phyloP scores from a whole-genome alignment of 37 sponge, comb jelly and placozoan species.

The Ianthella basta region DNA sequence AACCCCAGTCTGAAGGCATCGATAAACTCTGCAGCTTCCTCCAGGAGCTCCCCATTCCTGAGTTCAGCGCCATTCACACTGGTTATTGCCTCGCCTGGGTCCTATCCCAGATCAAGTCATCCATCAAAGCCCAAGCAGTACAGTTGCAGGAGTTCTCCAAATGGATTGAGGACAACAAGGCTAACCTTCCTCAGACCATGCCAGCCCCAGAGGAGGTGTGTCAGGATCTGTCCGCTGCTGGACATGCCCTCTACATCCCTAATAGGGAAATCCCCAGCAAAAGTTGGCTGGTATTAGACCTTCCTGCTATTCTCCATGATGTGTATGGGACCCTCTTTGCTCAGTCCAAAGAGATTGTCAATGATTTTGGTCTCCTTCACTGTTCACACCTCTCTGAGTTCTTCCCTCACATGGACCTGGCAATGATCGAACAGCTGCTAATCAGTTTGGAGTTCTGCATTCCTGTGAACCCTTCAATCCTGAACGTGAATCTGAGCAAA shows the following conservation, averaged over 20 bases:
- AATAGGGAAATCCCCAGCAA: neutral
- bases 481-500: neutral
- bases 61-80: no score
- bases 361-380: slow-evolving; percentile 16
- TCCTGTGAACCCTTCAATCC: slow-evolving; percentile 10
- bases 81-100: no score
- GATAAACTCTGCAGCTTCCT: no score
- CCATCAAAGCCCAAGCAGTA: no score
- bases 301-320: slow-evolving; percentile 2
- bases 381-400: neutral
- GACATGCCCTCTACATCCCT: slow-evolving; percentile 1
- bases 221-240: slow-evolving; percentile 11
- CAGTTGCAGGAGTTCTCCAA: neutral
- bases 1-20: no score
- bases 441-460: slow-evolving; percentile 35
- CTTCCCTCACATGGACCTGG: neutral
- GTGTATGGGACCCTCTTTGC: slow-evolving; percentile 26
- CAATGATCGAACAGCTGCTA: neutral
- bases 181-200: neutral
- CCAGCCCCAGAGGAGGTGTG: slow-evolving; percentile 19
- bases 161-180: neutral
- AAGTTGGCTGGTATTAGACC: slow-evolving; percentile 19
- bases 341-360: neutral
- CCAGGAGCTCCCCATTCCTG: no score
- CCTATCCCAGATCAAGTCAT: no score